Base-by-base conservation (phyloP, 2,888 invertebrate genomes). In the Nemoura dubitans region DNA sequence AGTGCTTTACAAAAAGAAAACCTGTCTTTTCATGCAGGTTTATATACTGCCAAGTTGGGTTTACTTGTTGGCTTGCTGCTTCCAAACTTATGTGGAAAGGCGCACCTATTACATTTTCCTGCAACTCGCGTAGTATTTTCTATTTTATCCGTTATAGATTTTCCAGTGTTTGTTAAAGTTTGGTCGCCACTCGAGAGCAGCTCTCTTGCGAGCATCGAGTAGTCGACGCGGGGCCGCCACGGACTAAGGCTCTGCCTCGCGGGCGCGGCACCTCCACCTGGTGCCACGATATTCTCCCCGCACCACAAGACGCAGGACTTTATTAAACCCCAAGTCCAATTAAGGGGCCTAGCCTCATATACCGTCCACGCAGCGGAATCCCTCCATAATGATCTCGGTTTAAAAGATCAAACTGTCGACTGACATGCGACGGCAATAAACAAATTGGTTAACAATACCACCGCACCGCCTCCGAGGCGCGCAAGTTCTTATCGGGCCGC, bases 381-480 rank as follows among this genome's bases (percentile, higher is more conserved):
- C 21, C 78, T 27, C 28, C 26, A 43, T 42, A 83, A 83, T 84
- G 76, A 84, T 59, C 59, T 84, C 14, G 25, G n/a, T 59, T 59
- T 28, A 27, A 84, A 84, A 84, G 84, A 84, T 59, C 26, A 84
- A n/a, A 84, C 59, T 5, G 59, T 2, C 21, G 76, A 7, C 76
- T 59, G 59, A 84, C 59, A 76, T 84, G 59, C 59, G 28, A 59
- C 27, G 84, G 7, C 76, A 59, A 28, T 84, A 84, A 26, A 84
- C 84, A 84, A 84, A 84, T 84, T 84, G 84, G 30, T 81, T 29
- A 30, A 81, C 81, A 81, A 30, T 30, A 30, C 29, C 81, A 16
- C 27, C 6, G 59, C 6, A 6, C 27, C 6, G 21, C 27, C 81
- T 0, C 28, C 81, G n/a, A 21, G 27, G 5, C n/a, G 6, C 80